Evolutionary conservation across 2,888 invertebrate species (phyloP), one percentile per base, ranked within the genome.

Genomic region (Drosophila planitibia): DNA sequence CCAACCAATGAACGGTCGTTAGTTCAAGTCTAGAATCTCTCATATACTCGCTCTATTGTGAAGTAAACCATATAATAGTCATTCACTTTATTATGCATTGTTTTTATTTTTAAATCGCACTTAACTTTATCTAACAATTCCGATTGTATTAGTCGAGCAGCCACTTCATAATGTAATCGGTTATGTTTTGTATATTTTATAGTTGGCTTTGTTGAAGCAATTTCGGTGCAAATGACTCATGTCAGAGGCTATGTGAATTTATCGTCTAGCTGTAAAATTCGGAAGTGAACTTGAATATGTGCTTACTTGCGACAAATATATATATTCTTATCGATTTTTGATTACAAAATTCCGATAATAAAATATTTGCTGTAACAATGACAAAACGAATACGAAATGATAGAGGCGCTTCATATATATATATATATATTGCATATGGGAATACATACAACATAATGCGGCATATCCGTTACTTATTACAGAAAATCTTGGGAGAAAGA

Each of bases 391-490:
- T 7, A 16, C 14, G 16, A 16, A 47, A 9, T 47, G 16, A 16
- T 16, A 16, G 5, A 22, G 12, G 44, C 22, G 3, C 6, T 44
- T 22, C 4, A 33, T 4, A 33, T 1, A 35, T 16, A 35, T 16
- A 14, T 14, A 39, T 39, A 9, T 16, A 7, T 16, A 4, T 25
- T 47, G 16, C 16, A 25, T 4, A 47, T 47, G 2, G 7, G 7
- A 9, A 25, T 47, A 47, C 1, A 16, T 59, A 32, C 33, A 57
- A 37, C 57, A 74, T 88, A 89, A 85, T 78, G 67, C 88, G 44
- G 39, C 74, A 76, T 87, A 85, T 89, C 90, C 90, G 90, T 79
- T 85, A 70, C 75, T 66, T 55, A 63, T 70, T 60, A 28, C 32
- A 47, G 16, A 39, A 51, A 16, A 44, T 9, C 35, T 28, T 35